These are phyloP conservation scores for Drosophila setosimentum DNA, from an alignment of 2,888 invertebrate species.

Conservation along the genomic window DNA sequence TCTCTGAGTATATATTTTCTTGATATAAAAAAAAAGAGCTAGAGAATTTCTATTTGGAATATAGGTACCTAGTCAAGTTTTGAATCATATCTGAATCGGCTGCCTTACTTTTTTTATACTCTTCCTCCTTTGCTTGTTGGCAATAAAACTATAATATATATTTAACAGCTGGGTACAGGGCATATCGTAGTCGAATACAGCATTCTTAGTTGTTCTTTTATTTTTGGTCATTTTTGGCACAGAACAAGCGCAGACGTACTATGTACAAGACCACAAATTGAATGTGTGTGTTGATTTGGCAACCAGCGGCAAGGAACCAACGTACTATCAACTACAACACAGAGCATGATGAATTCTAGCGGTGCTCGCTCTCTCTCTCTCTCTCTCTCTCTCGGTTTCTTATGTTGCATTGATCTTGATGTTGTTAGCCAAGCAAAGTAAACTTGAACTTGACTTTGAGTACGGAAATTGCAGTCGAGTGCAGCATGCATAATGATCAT, in stretches of 20 bases:
- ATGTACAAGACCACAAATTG: background rate
- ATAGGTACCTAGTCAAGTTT: background rate
- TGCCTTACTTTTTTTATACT: background rate
- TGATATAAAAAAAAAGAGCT: background rate
- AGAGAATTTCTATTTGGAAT: background rate
- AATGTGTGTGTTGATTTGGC: constrained; percentile 43
- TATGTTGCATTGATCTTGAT: constrained; percentile 4
- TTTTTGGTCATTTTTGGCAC: constrained; percentile 18
- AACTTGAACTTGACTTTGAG: constrained; percentile 69
- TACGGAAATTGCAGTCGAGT: constrained; percentile 40
- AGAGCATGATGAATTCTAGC: constrained; percentile 27
- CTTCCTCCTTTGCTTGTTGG: background rate
- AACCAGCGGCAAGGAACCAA: constrained; percentile 18
- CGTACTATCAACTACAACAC: constrained; percentile 26
- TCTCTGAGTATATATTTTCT: background rate
- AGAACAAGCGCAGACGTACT: constrained; percentile 10
- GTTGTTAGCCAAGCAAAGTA: constrained; percentile 13
- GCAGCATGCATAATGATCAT: constrained; percentile 36
- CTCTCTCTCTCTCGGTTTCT: background rate
- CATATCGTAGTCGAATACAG: background rate
- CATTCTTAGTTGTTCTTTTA: background rate
- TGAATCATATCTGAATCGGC: background rate
- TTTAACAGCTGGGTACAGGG: background rate
- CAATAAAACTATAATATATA: background rate
- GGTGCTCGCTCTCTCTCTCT: constrained; percentile 6